phyloP scores from a whole-genome alignment of 1,140 invertebrate species.

The Heliconius melpomene region DNA sequence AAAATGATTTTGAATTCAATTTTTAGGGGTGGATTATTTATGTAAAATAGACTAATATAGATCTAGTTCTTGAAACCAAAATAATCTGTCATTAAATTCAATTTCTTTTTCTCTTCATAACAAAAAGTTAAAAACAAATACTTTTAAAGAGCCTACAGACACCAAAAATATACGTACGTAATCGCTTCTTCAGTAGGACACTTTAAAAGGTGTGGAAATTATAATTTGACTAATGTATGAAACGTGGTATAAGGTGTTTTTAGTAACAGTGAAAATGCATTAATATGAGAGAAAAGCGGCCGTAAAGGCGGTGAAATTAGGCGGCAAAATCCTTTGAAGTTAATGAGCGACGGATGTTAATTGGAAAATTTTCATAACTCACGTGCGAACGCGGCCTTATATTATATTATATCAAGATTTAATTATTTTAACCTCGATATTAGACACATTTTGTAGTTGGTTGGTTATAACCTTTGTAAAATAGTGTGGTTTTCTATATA shows the following conservation, averaged over 20 bases:
- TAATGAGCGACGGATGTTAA: constrained; percentile 33
- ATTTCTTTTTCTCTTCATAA: too few species aligned
- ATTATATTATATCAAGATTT: constrained; percentile 21
- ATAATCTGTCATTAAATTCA: too few species aligned
- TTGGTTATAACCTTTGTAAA: not conserved
- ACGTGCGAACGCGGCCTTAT: constrained; percentile 17
- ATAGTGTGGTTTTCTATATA: not conserved
- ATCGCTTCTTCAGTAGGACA: not conserved
- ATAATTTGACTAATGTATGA: constrained; percentile 31
- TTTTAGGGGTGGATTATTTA: too few species aligned
- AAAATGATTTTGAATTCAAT: too few species aligned
- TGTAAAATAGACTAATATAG: too few species aligned
- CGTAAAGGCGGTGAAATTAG: constrained; percentile 34
- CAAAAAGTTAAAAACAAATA: too few species aligned
- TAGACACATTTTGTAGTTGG: constrained; percentile 8
- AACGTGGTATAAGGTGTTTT: constrained; percentile 30
- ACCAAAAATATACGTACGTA: not conserved
- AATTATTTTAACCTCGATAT: constrained; percentile 22
- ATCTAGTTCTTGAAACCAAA: too few species aligned
- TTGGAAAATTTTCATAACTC: constrained; percentile 43
- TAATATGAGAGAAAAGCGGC: constrained; percentile 34
- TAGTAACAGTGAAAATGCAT: constrained; percentile 41
- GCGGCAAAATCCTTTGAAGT: constrained; percentile 33
- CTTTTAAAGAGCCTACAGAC: not conserved
- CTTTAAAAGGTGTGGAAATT: not conserved